Conservation (phyloP, 2,797 vertebrate genomes). For the Syndactyla subalaris region DNA sequence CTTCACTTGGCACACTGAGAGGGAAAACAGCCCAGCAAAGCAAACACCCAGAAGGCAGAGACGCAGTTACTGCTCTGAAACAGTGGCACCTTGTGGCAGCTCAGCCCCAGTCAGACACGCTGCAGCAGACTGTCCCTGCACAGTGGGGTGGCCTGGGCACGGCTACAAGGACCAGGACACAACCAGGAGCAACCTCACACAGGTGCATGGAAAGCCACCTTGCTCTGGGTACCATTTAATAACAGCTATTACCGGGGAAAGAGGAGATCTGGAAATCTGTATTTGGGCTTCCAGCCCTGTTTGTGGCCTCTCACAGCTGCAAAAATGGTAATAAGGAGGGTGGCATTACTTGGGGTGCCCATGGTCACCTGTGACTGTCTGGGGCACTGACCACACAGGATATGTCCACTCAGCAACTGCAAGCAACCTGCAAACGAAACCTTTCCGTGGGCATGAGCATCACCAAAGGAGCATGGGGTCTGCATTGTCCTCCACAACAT, state of each 20-base stretch:
- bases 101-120: accelerated
- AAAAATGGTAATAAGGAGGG: not conserved
- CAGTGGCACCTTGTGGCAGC: conserved; percentile 55
- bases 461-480: accelerated
- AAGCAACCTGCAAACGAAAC: not conserved
- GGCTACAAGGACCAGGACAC: not conserved
- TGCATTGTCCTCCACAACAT: accelerated
- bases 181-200: not conserved
- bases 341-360: not conserved
- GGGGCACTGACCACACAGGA: not conserved
- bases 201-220: accelerated
- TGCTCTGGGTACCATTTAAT: not conserved
- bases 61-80: not conserved
- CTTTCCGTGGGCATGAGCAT: accelerated
- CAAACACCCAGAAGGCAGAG: not conserved
- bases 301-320: not conserved
- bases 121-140: not conserved
- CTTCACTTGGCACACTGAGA: not conserved
- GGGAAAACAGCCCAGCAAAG: not conserved
- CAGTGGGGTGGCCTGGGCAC: accelerated
- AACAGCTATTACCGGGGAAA: not conserved
- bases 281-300: not conserved
- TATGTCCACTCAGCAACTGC: not conserved
- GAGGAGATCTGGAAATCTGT: not conserved
- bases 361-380: no score